Evolutionary conservation across 2,888 invertebrate species (phyloP), one percentile per base, ranked within the genome.

Genomic region (Zygaena filipendulae): DNA sequence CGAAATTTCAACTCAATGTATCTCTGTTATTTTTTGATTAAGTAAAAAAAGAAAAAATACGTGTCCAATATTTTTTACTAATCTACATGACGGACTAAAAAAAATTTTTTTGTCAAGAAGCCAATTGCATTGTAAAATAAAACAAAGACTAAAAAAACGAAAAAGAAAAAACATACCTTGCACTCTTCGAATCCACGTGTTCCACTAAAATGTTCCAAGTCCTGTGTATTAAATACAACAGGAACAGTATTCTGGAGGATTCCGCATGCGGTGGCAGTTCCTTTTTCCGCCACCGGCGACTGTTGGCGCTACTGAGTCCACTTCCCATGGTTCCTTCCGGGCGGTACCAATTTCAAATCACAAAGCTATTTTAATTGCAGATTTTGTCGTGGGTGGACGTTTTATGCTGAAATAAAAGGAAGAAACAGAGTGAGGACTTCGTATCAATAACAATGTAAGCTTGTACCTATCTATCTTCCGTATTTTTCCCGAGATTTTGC

Each of bases 131-230:
- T n/a, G n/a, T n/a, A n/a, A n/a, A n/a, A n/a, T n/a, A n/a, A n/a
- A n/a, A n/a, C n/a, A n/a, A n/a, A n/a, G n/a, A n/a, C n/a, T n/a
- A n/a, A n/a, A n/a, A n/a, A n/a, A n/a, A n/a, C n/a, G n/a, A n/a
- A n/a, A n/a, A n/a, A n/a, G n/a, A n/a, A n/a, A n/a, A 7, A 1
- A 22, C 42, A 43, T 27, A 72, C 75, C 69, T 72, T 44, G 83
- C 80, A 58, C 71, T 84, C 51, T 75, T 82, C 1, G 77, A 61
- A 49, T 85, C 84, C 32, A 84, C 79, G 41, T 84, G 82, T 35
- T 86, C 86, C 23, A 85, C 75, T 3, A 87, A 82, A 8, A 87
- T 82, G 48, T 83, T 85, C 87, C 87, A 88, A 8, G 87, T 87
- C 39, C 87, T 83, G 46, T 87, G 85, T 45, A 88, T 85, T 33